Evolutionary conservation across 30 jellyfish, hydroid and myxozoan genomes (phyloP).

Genomic region (Hydractinia echinata): DNA sequence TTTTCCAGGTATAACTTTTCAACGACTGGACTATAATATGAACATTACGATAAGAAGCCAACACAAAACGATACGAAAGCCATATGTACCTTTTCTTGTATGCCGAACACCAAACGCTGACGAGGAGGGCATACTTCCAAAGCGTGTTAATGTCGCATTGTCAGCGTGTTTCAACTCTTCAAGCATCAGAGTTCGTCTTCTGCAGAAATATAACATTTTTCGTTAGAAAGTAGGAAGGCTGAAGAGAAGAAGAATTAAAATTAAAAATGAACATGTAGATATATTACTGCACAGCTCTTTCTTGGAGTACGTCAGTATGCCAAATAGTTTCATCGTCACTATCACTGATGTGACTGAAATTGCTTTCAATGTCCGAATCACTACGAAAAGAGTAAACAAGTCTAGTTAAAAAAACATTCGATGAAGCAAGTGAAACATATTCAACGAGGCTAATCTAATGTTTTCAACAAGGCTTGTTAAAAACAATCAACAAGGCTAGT

Average conservation of each 20-base stretch:
- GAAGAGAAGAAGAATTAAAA: too few species aligned
- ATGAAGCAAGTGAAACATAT: background rate
- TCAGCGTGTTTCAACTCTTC: background rate
- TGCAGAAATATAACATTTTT: background rate
- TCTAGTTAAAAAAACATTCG: background rate
- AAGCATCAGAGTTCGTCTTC: background rate
- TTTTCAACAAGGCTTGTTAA: background rate
- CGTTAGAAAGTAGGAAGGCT: too few species aligned
- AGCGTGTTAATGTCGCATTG: background rate
- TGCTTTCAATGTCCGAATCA: conserved; percentile 65
- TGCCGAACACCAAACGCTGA: background rate
- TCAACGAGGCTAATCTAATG: background rate
- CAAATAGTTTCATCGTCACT: conserved; percentile 37
- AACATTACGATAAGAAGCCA: too few species aligned
- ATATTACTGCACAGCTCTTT: too few species aligned
- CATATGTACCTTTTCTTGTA: too few species aligned
- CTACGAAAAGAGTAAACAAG: conserved; percentile 3
- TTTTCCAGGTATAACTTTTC: too few species aligned
- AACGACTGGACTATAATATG: too few species aligned
- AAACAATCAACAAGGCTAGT: conserved; percentile 11
- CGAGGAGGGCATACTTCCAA: background rate
- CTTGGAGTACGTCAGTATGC: too few species aligned
- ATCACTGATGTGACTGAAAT: conserved; percentile 64
- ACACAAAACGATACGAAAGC: too few species aligned
- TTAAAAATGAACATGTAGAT: too few species aligned